Evolutionary conservation across 1,140 invertebrate genomes (phyloP), one percentile per base, ranked within the genome.

Genomic region (Asbolus verrucosus): DNA sequence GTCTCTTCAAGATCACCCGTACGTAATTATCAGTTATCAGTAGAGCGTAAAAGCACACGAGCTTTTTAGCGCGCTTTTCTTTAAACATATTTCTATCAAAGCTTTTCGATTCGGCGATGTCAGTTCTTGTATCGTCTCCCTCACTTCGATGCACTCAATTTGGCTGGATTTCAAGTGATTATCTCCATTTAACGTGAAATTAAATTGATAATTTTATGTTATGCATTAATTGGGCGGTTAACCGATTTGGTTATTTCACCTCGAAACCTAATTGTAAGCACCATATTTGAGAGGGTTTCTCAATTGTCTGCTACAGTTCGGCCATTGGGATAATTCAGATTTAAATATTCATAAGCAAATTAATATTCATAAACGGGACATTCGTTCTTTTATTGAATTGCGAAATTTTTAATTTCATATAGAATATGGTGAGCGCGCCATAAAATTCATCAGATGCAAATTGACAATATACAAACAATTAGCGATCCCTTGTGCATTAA

Each of bases 401-500:
- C 2, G 46, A 54, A 65, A 63, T 21, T 69, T 70, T 70, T 62
- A 39, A 70, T 65, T 70, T 41, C 24, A 70, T 70, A 65, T 62
- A 31, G 24, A 24, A 59, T 71, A 69, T 31, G 43, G 63, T 67
- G 54, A 63, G 61, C 70, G 15, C 41, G 61, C 33, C 75, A 68
- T 71, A 76, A 78, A 79, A 77, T 77, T 77, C 72, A 79, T 79
- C 76, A 77, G 62, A 80, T 80, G 77, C 74, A 80, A 79, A 80
- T 80, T 79, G 79, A 78, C 79, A 80, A 79, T 79, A 77, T 76
- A 79, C 78, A 80, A 80, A 80, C 78, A 80, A 80, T 80, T 79
- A 79, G 73, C 61, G 73, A 73, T 76, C 79, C 77, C 76, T 75
- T 72, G 74, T 38, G 68, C 43, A 69, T 74, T 74, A 68, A 59